Evolutionary conservation across 1,140 invertebrate species (phyloP).

Genomic region (Xylocopa sonorina): DNA sequence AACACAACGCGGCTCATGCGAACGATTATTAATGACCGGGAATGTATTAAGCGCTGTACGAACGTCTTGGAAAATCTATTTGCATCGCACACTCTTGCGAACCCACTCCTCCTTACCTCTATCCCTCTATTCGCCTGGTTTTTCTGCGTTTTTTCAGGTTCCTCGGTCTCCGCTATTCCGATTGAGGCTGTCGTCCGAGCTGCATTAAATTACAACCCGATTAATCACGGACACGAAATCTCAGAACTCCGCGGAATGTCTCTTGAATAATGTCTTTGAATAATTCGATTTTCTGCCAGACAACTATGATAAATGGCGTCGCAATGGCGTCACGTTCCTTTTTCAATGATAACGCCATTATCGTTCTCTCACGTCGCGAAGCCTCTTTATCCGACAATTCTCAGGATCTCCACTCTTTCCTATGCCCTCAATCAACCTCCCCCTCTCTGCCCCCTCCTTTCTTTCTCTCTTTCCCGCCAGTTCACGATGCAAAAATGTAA

Average conservation of each 20-base stretch:
- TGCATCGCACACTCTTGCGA: constrained; percentile 13
- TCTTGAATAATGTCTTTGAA: too few relatives aligned
- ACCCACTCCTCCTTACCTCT: neutral
- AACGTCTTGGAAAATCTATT: constrained; percentile 46
- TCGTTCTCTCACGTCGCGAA: constrained; percentile 13
- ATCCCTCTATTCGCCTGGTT: too few relatives aligned
- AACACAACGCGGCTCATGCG: constrained; percentile 53
- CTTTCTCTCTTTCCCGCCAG: constrained; percentile 56
- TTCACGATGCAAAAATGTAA: constrained; percentile 78
- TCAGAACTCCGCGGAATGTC: too few relatives aligned
- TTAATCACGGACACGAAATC: neutral
- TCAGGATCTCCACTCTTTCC: constrained; percentile 31
- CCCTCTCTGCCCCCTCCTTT: constrained; percentile 12
- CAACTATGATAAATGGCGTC: constrained; percentile 17
- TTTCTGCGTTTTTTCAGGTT: neutral
- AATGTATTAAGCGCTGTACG: constrained; percentile 44
- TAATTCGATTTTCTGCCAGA: neutral
- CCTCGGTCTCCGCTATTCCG: neutral
- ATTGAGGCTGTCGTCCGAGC: neutral
- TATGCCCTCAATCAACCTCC: constrained; percentile 49
- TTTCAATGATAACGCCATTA: constrained; percentile 23
- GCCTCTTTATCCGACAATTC: constrained; percentile 30
- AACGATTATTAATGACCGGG: constrained; percentile 59
- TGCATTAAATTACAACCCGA: neutral
- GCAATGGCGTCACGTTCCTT: neutral